Base-by-base conservation (phyloP, 2,888 invertebrate genomes). In the Coelopa pilipes region DNA sequence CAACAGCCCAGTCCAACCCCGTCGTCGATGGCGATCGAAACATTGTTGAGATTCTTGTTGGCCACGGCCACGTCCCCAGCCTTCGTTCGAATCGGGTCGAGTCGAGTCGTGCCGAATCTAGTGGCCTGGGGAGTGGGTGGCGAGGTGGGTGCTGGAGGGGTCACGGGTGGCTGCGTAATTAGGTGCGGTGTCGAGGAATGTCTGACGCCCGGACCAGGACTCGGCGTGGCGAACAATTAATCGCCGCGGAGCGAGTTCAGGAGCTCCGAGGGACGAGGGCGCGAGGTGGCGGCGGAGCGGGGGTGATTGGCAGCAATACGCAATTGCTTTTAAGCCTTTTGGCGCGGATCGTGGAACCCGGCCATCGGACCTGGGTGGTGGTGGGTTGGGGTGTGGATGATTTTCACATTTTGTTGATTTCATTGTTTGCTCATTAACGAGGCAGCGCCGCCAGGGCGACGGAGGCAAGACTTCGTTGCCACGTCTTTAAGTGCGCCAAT, bases 271-370 rank as follows among this genome's bases (percentile, higher is more conserved):
- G 34, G 2, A 7, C 34, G 34, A 4, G 34, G 7, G 34, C 34
- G 10, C 4, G 21, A 50, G 70, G 60, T 34, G 49, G 21, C 11
- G 13, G 34, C 24, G 55, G 70, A 50, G 24, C 34, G 45, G 45
- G 53, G 70, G 66, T 70, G 66, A 50, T 47, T 50, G 66, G 49
- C 66, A 66, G 50, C 49, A 66, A 66, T 66, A 50, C 50, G 66
- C 66, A 21, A 57, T 72, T 72, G 55, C 55, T 63, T 72, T 72
- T 55, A 65, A 62, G 62, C 49, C 21, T 24, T 59, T 74, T 73
- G 77, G 75, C 59, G 46, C 83, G 83, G 81, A 82, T 82, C 81
- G 82, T 82, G 82, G 70, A 60, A 62, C 2, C n/a, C 53, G 15
- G 34, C 34, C 34, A 7, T 34, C 34, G 72, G 34, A 24, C 24